A percentile compares a stretch with the other conserved stretches of the same genome.
Conservation (phyloP, 2,888 invertebrate genomes). For the Ganaspis brasiliensis region DNA sequence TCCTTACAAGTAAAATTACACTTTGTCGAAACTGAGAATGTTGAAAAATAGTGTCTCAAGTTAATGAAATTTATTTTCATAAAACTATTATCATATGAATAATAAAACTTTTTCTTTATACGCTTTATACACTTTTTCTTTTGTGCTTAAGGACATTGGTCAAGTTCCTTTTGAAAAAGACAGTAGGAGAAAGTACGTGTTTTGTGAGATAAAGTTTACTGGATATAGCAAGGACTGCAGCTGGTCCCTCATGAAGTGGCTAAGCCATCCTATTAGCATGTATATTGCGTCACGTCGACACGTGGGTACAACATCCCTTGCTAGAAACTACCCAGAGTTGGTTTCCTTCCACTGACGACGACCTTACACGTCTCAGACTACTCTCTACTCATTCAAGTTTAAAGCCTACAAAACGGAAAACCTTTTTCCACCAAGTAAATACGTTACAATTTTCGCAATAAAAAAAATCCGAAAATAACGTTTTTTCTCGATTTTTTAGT, state of each 20-base stretch:
- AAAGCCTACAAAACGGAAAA: neutral
- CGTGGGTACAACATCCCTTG: slow-evolving; percentile 57
- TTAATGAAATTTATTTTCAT: no score
- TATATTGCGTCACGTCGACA: slow-evolving; percentile 70
- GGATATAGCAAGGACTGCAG: slow-evolving; percentile 1
- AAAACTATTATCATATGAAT: no score
- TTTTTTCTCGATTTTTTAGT: no score
- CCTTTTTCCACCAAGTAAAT: no score
- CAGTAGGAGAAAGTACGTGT: neutral
- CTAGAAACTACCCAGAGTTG: slow-evolving; percentile 56
- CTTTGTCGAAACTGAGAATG: no score
- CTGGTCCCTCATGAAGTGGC: slow-evolving; percentile 51
- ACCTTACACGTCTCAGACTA: slow-evolving; percentile 22
- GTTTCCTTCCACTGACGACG: slow-evolving; percentile 54
- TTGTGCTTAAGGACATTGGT: no score
- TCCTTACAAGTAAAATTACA: no score
- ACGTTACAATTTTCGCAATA: neutral
- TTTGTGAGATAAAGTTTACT: slow-evolving; percentile 17
- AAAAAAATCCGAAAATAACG: no score
- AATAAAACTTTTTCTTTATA: no score
- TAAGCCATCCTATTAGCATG: slow-evolving; percentile 69
- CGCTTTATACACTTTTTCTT: no score
- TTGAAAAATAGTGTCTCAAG: no score
- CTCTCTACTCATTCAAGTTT: slow-evolving; percentile 15
- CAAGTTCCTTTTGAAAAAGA: neutral